Evolutionary conservation across 1,140 invertebrate genomes (phyloP), one percentile per base, ranked within the genome.

Genomic region (Drosophila watanabei): DNA sequence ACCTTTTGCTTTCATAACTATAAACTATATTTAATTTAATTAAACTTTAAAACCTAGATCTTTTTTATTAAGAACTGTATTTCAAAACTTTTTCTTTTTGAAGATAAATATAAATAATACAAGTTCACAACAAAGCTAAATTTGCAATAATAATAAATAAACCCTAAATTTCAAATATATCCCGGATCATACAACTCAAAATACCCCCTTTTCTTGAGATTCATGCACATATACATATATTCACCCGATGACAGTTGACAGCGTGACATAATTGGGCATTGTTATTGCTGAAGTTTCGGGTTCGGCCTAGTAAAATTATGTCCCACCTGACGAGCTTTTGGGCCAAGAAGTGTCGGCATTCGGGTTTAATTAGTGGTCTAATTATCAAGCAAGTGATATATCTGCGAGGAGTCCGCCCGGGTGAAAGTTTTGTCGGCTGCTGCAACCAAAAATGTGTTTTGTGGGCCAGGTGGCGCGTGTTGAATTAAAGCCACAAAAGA

Each of bases 211-310:
- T 10, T 24, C 4, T 35, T 49, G 6, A 52, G 33, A 48, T 41
- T 13, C 62, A 51, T 18, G 14, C n/a, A 28, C 28, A 41, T 52
- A 69, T 60, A 78, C 68, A 35, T 56, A 77, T 79, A 18, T 57
- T 49, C 39, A 24, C 75, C 58, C 43, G 66, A 58, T 62, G 52
- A 54, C 45, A 59, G 60, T 60, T 65, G 66, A 65, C 78, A 81
- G 52, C 35, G 54, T 90, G 79, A 79, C 65, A 89, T 85, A 88
- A 89, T 84, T 88, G 64, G 46, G 35, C 59, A 69, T 86, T 82
- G 79, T 86, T 75, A 45, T 51, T 51, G 54, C 51, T 60, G 57
- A 28, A 69, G 60, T 45, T 58, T 43, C 35, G 39, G 45, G 49
- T 32, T 65, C 16, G 41, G 60, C 4, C n/a, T 45, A 46, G 49